These are phyloP conservation scores for Lottia scabra DNA, from an alignment of 2,888 invertebrate genomes.

Conservation along the genomic window DNA sequence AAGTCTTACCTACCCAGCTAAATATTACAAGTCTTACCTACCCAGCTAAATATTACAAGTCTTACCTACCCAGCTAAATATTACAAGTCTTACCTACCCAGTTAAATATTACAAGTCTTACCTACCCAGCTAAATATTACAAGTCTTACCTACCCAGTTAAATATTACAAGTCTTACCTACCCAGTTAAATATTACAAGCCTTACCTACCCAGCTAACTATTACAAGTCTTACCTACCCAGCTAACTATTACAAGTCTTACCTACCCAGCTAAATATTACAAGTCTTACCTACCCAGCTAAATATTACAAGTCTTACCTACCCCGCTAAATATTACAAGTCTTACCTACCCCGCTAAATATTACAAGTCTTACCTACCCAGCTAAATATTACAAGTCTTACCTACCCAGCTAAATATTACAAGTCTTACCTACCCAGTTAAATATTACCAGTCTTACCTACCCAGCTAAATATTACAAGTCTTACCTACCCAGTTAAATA, in stretches of 20 bases:
- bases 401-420: slow-evolving; percentile 45
- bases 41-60: slow-evolving; percentile 36
- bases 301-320: slow-evolving; percentile 23
- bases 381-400: not conserved
- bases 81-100: slow-evolving; percentile 36
- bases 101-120: not conserved
- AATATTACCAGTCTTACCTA: slow-evolving; percentile 22
- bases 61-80: slow-evolving; percentile 46
- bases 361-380: slow-evolving; percentile 36
- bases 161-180: slow-evolving; percentile 23
- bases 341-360: slow-evolving; percentile 46
- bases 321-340: slow-evolving; percentile 36
- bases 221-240: slow-evolving; percentile 36
- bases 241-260: not conserved
- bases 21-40: slow-evolving; percentile 23
- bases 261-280: slow-evolving; percentile 45
- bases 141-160: slow-evolving; percentile 40
- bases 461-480: slow-evolving; percentile 36
- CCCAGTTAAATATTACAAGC: slow-evolving; percentile 35
- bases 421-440: slow-evolving; percentile 40
- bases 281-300: slow-evolving; percentile 40
- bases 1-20: slow-evolving; percentile 40
- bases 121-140: slow-evolving; percentile 45
- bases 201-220: slow-evolving; percentile 46
- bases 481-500: slow-evolving; percentile 45